Conservation (phyloP, 2,113 vertebrate genomes). For the Centropus bengalensis region DNA sequence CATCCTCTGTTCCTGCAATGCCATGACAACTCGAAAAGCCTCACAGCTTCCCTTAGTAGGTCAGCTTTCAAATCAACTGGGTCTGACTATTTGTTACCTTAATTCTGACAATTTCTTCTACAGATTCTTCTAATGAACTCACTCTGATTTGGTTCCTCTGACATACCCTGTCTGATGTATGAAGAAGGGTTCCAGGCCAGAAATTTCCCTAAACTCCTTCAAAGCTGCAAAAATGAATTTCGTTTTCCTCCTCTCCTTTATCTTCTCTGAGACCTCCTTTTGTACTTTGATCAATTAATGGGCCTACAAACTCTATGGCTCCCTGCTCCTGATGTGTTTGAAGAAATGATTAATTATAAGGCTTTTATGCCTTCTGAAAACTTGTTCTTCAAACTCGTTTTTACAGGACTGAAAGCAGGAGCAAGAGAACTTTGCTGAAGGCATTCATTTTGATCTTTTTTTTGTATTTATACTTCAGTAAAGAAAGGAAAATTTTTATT, state of each 20-base stretch:
- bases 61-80: neutral
- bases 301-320: conserved; percentile 28
- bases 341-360: conserved; percentile 56
- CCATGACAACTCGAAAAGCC: neutral
- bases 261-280: conserved; percentile 37
- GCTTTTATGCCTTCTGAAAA: neutral
- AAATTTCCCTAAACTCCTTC: conserved; percentile 30
- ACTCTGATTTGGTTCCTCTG: neutral
- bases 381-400: conserved; percentile 16
- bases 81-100: neutral
- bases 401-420: neutral
- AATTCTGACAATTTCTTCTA: conserved; percentile 38
- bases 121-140: conserved; percentile 22
- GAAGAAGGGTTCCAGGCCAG: conserved; percentile 9
- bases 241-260: conserved; percentile 37
- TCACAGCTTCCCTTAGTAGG: conserved; percentile 21
- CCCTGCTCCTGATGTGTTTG: conserved; percentile 31
- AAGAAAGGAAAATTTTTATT: conserved; percentile 10
- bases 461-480: neutral
- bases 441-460: conserved; percentile 11
- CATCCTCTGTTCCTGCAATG: neutral
- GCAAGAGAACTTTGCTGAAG: neutral
- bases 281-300: conserved; percentile 56
- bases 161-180: conserved; percentile 3
- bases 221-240: neutral